phyloP scores from a whole-genome alignment of 2,113 vertebrate species.

The Recurvirostra avosetta region DNA sequence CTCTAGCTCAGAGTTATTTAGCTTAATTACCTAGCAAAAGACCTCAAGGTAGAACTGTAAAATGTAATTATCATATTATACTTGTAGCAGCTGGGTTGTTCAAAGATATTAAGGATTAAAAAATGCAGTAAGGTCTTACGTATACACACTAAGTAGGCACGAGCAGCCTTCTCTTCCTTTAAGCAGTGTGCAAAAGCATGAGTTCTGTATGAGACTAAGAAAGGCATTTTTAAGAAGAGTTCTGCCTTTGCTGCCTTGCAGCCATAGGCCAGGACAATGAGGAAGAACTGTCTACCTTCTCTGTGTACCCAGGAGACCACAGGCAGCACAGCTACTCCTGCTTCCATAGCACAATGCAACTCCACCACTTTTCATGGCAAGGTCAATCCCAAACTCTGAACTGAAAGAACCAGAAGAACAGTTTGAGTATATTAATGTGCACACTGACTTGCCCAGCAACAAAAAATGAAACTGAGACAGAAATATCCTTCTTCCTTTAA shows the following conservation, averaged over 20 bases:
- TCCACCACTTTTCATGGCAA: background rate
- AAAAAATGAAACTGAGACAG: background rate
- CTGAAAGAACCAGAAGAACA: background rate
- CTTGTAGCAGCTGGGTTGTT: background rate
- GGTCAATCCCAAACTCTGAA: background rate
- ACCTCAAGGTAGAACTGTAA: background rate
- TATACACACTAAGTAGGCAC: background rate
- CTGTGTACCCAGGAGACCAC: background rate
- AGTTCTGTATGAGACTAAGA: background rate
- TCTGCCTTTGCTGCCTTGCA: background rate
- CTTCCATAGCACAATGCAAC: background rate
- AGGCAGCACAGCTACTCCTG: background rate
- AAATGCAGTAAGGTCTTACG: background rate
- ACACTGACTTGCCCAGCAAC: accelerated
- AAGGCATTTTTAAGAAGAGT: background rate
- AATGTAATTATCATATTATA: background rate
- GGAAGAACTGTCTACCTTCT: background rate
- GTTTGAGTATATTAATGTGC: background rate
- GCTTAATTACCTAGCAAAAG: background rate
- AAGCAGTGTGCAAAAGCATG: background rate
- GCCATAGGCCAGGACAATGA: background rate
- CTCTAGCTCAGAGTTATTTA: background rate
- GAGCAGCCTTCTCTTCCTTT: background rate
- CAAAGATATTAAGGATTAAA: background rate
- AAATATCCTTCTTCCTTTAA: background rate